phyloP scores from a whole-genome alignment of 35 echinoderm and acorn worm species.

The Stichopus chloronotus region DNA sequence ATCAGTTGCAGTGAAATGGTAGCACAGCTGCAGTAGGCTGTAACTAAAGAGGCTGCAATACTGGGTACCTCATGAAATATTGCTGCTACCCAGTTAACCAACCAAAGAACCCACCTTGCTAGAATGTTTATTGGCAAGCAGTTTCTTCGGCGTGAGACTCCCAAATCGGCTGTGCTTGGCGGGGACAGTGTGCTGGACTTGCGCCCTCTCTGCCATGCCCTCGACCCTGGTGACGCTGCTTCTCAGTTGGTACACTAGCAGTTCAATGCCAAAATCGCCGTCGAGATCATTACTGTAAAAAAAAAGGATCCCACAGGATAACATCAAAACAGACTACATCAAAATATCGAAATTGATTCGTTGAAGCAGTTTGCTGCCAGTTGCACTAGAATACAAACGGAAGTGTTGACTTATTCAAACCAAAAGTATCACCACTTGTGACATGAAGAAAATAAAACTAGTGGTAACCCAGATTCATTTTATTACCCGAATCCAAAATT shows the following conservation, averaged over 20 bases:
- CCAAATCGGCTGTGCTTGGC: slow-evolving; percentile 61
- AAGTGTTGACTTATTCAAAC: too few species aligned
- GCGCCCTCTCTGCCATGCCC: slow-evolving; percentile 65
- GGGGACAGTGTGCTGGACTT: slow-evolving; percentile 47
- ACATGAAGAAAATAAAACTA: too few species aligned
- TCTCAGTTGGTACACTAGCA: slow-evolving; percentile 84
- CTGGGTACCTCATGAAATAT: too few species aligned
- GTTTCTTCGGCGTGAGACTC: slow-evolving; percentile 84
- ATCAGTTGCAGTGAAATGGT: too few species aligned
- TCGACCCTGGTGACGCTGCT: slow-evolving; percentile 64
- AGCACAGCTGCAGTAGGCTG: too few species aligned
- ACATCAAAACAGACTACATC: background rate
- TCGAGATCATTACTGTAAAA: slow-evolving; percentile 84
- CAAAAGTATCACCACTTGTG: too few species aligned
- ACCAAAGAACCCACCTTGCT: slow-evolving; percentile 38
- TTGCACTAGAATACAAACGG: too few species aligned
- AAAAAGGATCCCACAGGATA: background rate
- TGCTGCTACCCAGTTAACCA: too few species aligned
- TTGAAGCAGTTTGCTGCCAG: background rate
- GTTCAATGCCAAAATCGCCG: slow-evolving; percentile 87
- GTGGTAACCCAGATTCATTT: too few species aligned
- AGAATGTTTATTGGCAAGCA: slow-evolving; percentile 37
- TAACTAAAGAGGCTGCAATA: too few species aligned
- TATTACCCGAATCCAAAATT: too few species aligned
- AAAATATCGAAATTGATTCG: background rate